Conservation (phyloP, 1,140 invertebrate genomes). For the Drosophila pachea region DNA sequence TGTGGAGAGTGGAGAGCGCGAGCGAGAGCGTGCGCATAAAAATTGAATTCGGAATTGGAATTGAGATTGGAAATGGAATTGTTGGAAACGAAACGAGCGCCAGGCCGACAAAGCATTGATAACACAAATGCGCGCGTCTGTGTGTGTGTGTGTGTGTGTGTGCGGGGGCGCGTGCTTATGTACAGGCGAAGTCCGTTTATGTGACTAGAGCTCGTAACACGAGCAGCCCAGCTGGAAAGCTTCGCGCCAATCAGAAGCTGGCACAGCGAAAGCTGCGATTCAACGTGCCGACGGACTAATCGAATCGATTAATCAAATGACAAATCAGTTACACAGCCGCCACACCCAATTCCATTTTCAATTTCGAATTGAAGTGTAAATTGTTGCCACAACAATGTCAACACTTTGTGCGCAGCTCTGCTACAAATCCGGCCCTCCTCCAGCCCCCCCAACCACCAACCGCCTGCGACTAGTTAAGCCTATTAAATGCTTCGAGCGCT, state of each 20-base stretch:
- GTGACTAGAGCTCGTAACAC: slow-evolving; percentile 32
- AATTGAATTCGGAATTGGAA: slow-evolving; percentile 58
- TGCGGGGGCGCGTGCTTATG: slow-evolving; percentile 3
- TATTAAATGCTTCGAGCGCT: slow-evolving; percentile 73
- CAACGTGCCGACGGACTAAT: slow-evolving; percentile 41
- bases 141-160: slow-evolving; percentile 5
- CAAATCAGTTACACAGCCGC: slow-evolving; percentile 21
- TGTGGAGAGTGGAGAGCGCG: not conserved
- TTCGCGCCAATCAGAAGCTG: slow-evolving; percentile 42
- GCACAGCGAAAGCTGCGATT: slow-evolving; percentile 20
- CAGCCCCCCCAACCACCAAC: slow-evolving; percentile 8
- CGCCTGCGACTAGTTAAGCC: slow-evolving; percentile 57
- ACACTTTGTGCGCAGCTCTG: slow-evolving; percentile 41
- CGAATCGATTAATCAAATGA: slow-evolving; percentile 24
- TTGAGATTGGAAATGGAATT: slow-evolving; percentile 54
- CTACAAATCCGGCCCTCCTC: not conserved
- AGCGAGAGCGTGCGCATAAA: slow-evolving; percentile 67
- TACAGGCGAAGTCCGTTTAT: not conserved
- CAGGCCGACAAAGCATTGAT: slow-evolving; percentile 18
- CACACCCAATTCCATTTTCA: slow-evolving; percentile 48
- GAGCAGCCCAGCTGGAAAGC: slow-evolving; percentile 28
- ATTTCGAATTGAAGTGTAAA: slow-evolving; percentile 55
- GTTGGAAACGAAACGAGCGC: slow-evolving; percentile 61
- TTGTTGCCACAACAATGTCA: slow-evolving; percentile 52
- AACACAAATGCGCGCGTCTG: slow-evolving; percentile 8